Conservation (phyloP, 2,888 invertebrate species). For the Corbicula japonica region DNA sequence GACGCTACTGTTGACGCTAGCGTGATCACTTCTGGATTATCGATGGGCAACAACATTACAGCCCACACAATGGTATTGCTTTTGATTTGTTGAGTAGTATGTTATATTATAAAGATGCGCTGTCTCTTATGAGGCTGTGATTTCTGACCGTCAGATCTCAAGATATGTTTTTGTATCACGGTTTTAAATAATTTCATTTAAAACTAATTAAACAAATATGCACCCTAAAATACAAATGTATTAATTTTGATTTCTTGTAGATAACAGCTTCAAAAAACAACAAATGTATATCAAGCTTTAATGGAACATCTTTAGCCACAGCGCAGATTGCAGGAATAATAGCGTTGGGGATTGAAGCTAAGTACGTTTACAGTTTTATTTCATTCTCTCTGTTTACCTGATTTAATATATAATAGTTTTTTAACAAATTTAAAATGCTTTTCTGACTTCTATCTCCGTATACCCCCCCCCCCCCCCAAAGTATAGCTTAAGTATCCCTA, state of each 20-base stretch:
- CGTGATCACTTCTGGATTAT: background rate
- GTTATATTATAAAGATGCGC: background rate
- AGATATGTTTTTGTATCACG: no score
- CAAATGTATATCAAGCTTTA: background rate
- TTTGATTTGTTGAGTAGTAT: background rate
- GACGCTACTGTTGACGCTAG: background rate
- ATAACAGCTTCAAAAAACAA: background rate
- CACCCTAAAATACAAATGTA: background rate
- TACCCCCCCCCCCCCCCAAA: no score
- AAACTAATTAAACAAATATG: no score
- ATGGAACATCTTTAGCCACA: background rate
- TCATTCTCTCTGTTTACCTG: no score
- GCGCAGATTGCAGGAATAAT: constrained; percentile 9
- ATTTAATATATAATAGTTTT: no score
- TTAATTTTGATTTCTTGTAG: background rate
- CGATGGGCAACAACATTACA: constrained; percentile 1
- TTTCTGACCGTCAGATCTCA: no score
- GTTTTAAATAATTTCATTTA: no score
- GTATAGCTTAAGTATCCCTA: no score
- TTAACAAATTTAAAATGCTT: no score
- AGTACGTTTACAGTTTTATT: no score
- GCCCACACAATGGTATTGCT: background rate
- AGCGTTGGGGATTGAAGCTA: constrained; percentile 3
- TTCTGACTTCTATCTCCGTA: no score
- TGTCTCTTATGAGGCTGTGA: no score